Evolutionary conservation across 2,888 invertebrate genomes (phyloP).

Genomic region (Subacronicta megacephala): DNA sequence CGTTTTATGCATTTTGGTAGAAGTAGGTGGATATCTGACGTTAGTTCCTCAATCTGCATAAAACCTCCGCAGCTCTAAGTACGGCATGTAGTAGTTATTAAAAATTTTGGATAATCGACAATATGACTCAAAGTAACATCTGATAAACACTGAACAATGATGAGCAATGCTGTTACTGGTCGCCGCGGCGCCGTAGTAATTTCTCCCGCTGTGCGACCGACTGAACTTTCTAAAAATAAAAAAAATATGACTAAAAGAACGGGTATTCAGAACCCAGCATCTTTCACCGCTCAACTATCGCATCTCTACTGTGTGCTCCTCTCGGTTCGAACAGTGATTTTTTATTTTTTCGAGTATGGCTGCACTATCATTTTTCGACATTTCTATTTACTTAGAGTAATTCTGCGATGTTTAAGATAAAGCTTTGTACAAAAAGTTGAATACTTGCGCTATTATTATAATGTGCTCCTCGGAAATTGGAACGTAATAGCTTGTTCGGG

Average conservation of each 20-base stretch:
- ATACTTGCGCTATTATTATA: slow-evolving; percentile 56
- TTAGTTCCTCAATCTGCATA: slow-evolving; percentile 60
- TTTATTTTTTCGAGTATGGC: slow-evolving; percentile 61
- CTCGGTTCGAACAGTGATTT: slow-evolving; percentile 61
- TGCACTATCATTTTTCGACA: slow-evolving; percentile 58
- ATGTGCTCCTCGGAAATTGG: slow-evolving; percentile 61
- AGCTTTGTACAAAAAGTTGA: slow-evolving; percentile 53
- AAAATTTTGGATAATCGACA: slow-evolving; percentile 39
- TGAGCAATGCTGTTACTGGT: slow-evolving; percentile 79
- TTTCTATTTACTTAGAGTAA: slow-evolving; percentile 50
- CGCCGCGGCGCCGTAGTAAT: slow-evolving; percentile 75
- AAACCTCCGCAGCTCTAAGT: slow-evolving; percentile 6
- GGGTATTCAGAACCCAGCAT: slow-evolving; percentile 83
- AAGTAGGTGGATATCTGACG: slow-evolving; percentile 62
- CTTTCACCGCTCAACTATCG: slow-evolving; percentile 86
- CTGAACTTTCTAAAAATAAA: slow-evolving; percentile 88
- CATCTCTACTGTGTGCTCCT: slow-evolving; percentile 70
- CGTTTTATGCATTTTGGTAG: slow-evolving; percentile 70
- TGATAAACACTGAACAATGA: slow-evolving; percentile 79
- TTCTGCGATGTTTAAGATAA: slow-evolving; percentile 57
- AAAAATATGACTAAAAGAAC: slow-evolving; percentile 85
- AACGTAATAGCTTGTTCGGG: slow-evolving; percentile 62
- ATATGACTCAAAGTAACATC: slow-evolving; percentile 62
- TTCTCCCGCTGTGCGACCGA: slow-evolving; percentile 85
- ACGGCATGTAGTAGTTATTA: slow-evolving; percentile 8